Evolutionary conservation across 2,113 vertebrate genomes (phyloP), one percentile per base, ranked within the genome.

Genomic region (Sclerurus mexicanus): DNA sequence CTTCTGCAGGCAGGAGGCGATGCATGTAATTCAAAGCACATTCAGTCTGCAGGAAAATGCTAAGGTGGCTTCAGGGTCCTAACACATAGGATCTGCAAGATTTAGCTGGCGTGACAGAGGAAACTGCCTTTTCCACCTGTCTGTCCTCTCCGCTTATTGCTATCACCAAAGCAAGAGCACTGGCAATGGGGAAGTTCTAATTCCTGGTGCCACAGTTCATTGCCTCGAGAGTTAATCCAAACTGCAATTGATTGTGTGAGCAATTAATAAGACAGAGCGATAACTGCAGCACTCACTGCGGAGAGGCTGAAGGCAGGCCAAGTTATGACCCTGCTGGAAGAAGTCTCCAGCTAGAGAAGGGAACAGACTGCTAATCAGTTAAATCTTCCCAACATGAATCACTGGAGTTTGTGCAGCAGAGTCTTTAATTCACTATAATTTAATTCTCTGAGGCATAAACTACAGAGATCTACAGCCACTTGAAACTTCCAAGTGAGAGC

Each of bases 361-460:
- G 82, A 90, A 19, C 58, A 83, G 82, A 33, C 72, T 89, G 53
- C 42, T 87, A 71, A 89, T 84, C 73, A 0, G 50, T 94, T 96
- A 95, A 92, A 84, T 78, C 91, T 92, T 90, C 52, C 69, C 93
- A 49, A 27, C 77, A 94, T 94, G 73, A 96, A 95, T 96, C 93
- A 96, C 84, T 33, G 56, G 60, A 56, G 84, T 76, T 95, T 89
- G 91, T 89, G 93, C 74, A 92, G 66, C 69, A 85, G 74, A 82
- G 93, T 94, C 90, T 84, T 96, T 93, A 95, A 95, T 89, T 95
- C 94, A 95, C 91, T 76, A 40, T 95, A 94, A 94, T 94, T 95
- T 95, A 95, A 89, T 87, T 92, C 94, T 91, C 84, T 0, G 0
- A 82, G 94, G 91, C 73, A 91, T 94, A 95, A 95, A 95, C 84